phyloP scores from a whole-genome alignment of 2,113 vertebrate species.

The Mirza zaza region DNA sequence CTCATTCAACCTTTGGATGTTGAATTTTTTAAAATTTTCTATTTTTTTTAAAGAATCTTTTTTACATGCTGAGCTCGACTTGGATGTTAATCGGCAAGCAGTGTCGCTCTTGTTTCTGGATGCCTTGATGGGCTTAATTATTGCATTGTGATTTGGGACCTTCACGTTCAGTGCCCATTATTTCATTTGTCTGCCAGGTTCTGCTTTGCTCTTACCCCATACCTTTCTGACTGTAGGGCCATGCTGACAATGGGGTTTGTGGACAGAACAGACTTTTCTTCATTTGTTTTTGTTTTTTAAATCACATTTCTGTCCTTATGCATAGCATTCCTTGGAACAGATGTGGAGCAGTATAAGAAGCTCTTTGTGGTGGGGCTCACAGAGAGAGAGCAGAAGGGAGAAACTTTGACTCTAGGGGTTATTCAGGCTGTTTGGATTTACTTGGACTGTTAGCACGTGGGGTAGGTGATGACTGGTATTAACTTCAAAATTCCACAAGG shows the following conservation, averaged over 20 bases:
- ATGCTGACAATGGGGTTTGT: neutral
- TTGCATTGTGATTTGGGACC: neutral
- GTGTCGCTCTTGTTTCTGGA: constrained; percentile 22
- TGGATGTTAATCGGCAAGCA: neutral
- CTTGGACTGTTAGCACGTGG: neutral
- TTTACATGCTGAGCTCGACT: neutral
- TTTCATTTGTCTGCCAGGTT: neutral
- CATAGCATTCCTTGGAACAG: neutral
- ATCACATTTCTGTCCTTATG: neutral
- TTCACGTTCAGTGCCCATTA: neutral
- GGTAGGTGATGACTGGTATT: neutral
- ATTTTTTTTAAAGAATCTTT: neutral
- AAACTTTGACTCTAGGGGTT: neutral
- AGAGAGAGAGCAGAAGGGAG: neutral
- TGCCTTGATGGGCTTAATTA: neutral
- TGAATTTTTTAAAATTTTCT: neutral
- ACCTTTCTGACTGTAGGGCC: neutral
- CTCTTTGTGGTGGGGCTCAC: neutral
- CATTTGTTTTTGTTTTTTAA: neutral
- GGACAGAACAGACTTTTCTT: neutral
- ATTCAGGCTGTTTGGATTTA: neutral
- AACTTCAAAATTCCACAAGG: neutral
- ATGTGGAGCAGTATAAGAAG: neutral
- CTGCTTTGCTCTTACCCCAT: neutral
- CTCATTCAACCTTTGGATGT: neutral